Conservation (phyloP, 1,140 invertebrate genomes). For the Panulirus ornatus region DNA sequence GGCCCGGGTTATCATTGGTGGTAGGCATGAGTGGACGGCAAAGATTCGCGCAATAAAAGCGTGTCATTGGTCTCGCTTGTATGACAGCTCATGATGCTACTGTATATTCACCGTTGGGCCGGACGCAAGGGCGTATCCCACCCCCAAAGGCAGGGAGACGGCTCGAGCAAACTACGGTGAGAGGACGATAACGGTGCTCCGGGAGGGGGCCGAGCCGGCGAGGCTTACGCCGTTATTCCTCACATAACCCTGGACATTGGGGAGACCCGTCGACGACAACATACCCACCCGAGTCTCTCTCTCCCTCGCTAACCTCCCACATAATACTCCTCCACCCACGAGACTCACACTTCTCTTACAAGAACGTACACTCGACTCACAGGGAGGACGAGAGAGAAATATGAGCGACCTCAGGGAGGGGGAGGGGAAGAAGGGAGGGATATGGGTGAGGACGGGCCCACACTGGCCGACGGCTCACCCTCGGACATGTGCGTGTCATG, state of each 20-base stretch:
- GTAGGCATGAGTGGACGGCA: conserved; percentile 44
- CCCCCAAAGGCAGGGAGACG: background rate
- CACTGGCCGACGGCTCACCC: conserved; percentile 56
- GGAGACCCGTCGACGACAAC: conserved; percentile 43
- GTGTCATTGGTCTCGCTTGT: conserved; percentile 70
- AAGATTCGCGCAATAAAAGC: conserved; percentile 68
- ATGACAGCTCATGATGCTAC: conserved; percentile 70
- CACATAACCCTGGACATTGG: conserved; percentile 61
- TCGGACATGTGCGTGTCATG: conserved; percentile 72
- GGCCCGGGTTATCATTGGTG: conserved; percentile 49
- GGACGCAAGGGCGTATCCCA: conserved; percentile 37
- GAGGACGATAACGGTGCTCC: background rate
- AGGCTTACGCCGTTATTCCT: conserved; percentile 66
- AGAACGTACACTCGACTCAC: background rate
- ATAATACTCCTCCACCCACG: too few relatives aligned
- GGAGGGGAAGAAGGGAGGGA: background rate
- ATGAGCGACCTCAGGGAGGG: background rate
- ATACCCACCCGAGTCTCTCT: background rate
- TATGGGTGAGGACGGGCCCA: background rate
- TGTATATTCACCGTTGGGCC: conserved; percentile 54
- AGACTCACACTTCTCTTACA: too few relatives aligned
- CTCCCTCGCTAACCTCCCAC: background rate
- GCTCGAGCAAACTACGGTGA: background rate
- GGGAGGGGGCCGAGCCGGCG: background rate
- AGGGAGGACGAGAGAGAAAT: background rate